Conservation (phyloP, 2,113 vertebrate species). For the Seriola aureovittata region DNA sequence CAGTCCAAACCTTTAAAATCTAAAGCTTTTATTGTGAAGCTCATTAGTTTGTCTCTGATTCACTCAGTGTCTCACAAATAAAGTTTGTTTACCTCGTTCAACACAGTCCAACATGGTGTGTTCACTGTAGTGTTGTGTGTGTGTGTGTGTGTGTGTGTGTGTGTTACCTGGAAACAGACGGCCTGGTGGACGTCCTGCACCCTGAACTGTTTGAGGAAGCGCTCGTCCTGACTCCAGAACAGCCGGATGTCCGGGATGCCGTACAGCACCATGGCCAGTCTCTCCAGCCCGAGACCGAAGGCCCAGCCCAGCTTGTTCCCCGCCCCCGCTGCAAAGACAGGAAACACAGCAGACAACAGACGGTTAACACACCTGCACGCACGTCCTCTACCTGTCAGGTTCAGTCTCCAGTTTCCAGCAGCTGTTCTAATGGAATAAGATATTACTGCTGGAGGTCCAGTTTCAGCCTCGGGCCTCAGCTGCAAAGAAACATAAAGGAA, state of each 20-base stretch:
- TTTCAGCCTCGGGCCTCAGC: too few species aligned
- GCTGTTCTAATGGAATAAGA: too few species aligned
- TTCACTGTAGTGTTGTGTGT: too few species aligned
- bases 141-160: not conserved
- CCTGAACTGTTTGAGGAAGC: constrained; percentile 91
- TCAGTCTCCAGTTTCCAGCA: too few species aligned
- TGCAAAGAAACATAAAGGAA: too few species aligned
- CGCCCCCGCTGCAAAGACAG: constrained; percentile 88
- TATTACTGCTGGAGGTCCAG: too few species aligned
- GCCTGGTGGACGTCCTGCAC: constrained; percentile 86
- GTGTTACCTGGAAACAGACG: constrained; percentile 88
- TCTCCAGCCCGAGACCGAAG: constrained; percentile 94
- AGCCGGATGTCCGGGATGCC: constrained; percentile 94
- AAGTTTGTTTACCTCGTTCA: too few species aligned
- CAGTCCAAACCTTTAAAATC: too few species aligned
- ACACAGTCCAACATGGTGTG: too few species aligned
- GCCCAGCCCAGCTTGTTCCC: constrained; percentile 92
- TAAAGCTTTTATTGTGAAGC: too few species aligned
- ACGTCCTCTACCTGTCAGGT: not conserved
- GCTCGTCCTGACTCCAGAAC: constrained; percentile 95
- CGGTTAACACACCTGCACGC: not conserved
- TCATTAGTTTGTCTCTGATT: too few species aligned
- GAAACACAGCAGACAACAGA: constrained; percentile 27
- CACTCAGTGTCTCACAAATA: too few species aligned
- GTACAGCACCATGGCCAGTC: constrained; percentile 95